Evolutionary conservation across 1,140 invertebrate species (phyloP).

Genomic region (Drosophila parvula): DNA sequence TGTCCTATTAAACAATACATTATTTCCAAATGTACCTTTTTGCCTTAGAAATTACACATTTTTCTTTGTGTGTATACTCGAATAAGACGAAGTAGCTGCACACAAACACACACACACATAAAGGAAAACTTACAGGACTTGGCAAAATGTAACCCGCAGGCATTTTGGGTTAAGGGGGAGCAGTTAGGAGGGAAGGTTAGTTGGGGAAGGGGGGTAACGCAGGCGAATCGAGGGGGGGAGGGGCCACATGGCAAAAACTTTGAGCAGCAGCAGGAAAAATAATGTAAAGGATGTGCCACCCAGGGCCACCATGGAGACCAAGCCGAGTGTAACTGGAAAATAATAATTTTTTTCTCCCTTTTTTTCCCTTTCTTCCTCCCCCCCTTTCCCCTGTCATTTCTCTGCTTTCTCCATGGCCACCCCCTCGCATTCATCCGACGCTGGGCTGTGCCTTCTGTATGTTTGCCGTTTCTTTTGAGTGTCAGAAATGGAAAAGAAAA

Average conservation of each 20-base stretch:
- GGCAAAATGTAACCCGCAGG: conserved; percentile 74
- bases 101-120: conserved; percentile 27
- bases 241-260: conserved; percentile 64
- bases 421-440: conserved; percentile 19
- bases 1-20: not conserved
- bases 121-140: conserved; percentile 39
- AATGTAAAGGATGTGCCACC: conserved; percentile 77
- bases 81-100: conserved; percentile 78
- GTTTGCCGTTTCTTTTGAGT: conserved; percentile 82
- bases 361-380: conserved; percentile 20
- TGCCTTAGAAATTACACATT: not conserved
- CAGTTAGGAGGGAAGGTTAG: conserved; percentile 2
- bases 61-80: conserved; percentile 34
- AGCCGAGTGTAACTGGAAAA: conserved; percentile 79
- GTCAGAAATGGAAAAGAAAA: conserved; percentile 84
- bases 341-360: conserved; percentile 75
- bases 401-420: conserved; percentile 22
- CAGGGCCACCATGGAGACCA: conserved; percentile 70
- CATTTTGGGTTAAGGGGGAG: conserved; percentile 51
- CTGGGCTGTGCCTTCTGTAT: conserved; percentile 39
- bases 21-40: not conserved
- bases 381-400: conserved; percentile 7
- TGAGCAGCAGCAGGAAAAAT: conserved; percentile 64
- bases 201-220: conserved; percentile 9
- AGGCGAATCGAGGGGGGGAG: not conserved